These are phyloP conservation scores for Enteromius fasciolatus DNA, from an alignment of 2,797 vertebrate genomes.

Conservation along the genomic window DNA sequence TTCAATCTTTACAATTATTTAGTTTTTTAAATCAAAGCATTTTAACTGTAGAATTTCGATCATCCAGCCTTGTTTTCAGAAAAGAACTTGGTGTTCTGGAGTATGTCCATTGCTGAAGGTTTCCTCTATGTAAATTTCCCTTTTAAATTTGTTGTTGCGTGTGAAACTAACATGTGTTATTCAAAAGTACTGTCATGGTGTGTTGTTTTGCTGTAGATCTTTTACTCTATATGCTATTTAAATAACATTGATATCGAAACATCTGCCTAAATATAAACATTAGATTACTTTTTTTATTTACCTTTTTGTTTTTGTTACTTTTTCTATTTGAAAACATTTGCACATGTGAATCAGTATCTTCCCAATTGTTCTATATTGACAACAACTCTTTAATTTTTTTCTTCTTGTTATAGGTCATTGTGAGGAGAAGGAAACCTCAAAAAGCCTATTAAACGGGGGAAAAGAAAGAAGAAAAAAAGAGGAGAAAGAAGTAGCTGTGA, in stretches of 20 bases:
- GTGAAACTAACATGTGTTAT: not conserved
- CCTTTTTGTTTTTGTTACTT: not conserved
- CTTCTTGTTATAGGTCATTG: slow-evolving; percentile 62
- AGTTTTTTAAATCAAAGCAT: not conserved
- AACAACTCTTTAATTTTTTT: slow-evolving; percentile 8
- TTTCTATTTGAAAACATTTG: not conserved
- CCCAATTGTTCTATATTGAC: not conserved
- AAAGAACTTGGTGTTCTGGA: not conserved
- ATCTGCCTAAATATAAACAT: not conserved
- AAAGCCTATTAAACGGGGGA: not conserved
- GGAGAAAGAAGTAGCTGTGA: slow-evolving; percentile 1
- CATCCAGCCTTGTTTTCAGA: not conserved
- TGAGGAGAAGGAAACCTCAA: slow-evolving; percentile 41
- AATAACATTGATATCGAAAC: not conserved
- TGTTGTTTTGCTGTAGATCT: not conserved
- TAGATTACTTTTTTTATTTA: not conserved
- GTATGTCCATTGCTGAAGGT: not conserved
- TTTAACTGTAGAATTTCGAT: not conserved
- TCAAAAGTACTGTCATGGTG: not conserved
- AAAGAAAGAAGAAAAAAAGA: slow-evolving; percentile 22
- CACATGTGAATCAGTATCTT: not conserved
- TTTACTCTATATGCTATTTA: not conserved
- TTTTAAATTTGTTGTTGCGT: not conserved
- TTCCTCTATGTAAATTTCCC: not conserved
- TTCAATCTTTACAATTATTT: not conserved